Evolutionary conservation across 2,888 invertebrate genomes (phyloP), one percentile per base, ranked within the genome.

Genomic region (Augochlorella aurata): DNA sequence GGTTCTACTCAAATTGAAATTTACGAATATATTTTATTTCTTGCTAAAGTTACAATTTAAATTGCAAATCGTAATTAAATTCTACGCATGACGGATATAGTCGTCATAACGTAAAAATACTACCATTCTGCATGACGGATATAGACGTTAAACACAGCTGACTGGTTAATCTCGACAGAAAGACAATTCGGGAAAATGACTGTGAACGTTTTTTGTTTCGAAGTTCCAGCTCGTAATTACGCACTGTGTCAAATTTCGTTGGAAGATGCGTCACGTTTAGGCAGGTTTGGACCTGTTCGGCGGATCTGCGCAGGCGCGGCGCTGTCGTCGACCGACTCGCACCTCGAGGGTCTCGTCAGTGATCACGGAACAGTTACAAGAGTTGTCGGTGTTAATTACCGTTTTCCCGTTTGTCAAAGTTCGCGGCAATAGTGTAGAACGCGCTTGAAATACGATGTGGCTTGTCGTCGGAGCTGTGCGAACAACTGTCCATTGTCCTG

Each of bases 301-400:
- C 14, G 54, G 49, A 44, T 71, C 73, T 73, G 68, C 82, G 82
- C 73, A 76, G 45, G 24, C 68, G 72, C 76, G 68, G 29, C 67
- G 78, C 58, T 75, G 80, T 77, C 74, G 24, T 78, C 73, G 58
- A 1, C 8, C 63, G 24, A n/a, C 50, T 54, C 66, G 66, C 21
- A 21, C 29, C 50, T 73, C 69, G 45, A 63, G 72, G 16, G 63
- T 58, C 65, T n/a, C 29, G 49, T 24, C 67, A 83, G 83, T 83
- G 69, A 70, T 82, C 70, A 49, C 73, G 38, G 61, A 16, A 75
- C 66, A 52, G 79, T 76, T 74, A 69, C 83, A 69, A 66, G 52
- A 45, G 68, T 66, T 44, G 38, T 38, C 4, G 14, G 12, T 44
- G 58, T 44, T 76, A 66, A 76, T 76, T 63, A 73, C 38, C 44